These are phyloP conservation scores for Urocyon cinereoargenteus DNA, from an alignment of 2,797 vertebrate species.

Conservation along the genomic window DNA sequence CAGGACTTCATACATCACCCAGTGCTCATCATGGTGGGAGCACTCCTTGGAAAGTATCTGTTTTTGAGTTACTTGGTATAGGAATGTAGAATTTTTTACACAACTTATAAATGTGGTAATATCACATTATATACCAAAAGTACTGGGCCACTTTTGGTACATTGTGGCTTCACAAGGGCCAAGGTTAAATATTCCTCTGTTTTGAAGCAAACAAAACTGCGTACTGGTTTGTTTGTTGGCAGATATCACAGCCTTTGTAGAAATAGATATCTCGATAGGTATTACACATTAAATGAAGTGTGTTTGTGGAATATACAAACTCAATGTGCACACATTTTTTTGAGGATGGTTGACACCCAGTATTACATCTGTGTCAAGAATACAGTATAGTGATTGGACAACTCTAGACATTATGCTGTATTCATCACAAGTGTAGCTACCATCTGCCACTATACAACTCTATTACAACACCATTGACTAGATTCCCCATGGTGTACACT, in stretches of 20 bases:
- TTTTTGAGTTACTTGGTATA: conserved; percentile 86
- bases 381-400: neutral
- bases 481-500: neutral
- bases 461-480: neutral
- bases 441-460: neutral
- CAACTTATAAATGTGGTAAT: conserved; percentile 83
- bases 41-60: conserved; percentile 76
- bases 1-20: neutral
- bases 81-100: conserved; percentile 87
- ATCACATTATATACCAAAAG: too few species aligned
- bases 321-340: conserved; percentile 77
- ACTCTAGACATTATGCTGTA: neutral
- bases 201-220: conserved; percentile 77
- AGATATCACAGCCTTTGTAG: conserved; percentile 42
- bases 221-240: conserved; percentile 61
- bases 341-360: neutral
- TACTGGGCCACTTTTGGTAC: conserved; percentile 84
- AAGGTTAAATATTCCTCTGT: conserved; percentile 85
- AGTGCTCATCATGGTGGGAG: neutral
- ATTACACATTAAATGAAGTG: conserved; percentile 74
- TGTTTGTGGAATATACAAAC: conserved; percentile 77
- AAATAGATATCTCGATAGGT: conserved; percentile 75
- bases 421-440: neutral
- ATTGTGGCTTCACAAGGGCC: conserved; percentile 83
- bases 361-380: neutral